Conservation (phyloP, 35 echinoderm and acorn worm genomes). For the Chiridota heheva region DNA sequence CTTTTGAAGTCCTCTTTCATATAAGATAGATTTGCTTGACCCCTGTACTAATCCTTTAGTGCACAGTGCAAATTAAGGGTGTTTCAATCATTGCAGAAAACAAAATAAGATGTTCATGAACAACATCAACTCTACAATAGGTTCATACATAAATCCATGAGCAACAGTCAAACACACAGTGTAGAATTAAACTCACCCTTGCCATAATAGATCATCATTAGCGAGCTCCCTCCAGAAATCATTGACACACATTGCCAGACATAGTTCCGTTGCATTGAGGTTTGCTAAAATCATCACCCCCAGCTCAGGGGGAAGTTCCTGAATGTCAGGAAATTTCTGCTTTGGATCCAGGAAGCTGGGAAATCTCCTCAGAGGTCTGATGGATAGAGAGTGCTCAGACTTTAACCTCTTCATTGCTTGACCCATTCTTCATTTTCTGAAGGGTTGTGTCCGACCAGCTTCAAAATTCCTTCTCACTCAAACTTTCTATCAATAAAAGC, state of each 20-base stretch:
- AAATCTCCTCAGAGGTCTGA: not conserved
- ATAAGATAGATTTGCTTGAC: too few relatives aligned
- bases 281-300: constrained; percentile 87
- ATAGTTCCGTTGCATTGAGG: constrained; percentile 90
- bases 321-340: constrained; percentile 82
- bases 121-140: not conserved
- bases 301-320: constrained; percentile 85
- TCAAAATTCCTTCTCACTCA: too few relatives aligned
- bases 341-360: constrained; percentile 59
- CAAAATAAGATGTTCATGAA: too few relatives aligned
- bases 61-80: too few relatives aligned
- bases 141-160: not conserved
- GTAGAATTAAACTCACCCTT: constrained; percentile 61
- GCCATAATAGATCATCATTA: constrained; percentile 89
- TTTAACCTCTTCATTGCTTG: constrained; percentile 62
- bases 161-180: too few relatives aligned
- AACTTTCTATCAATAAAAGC: too few relatives aligned
- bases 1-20: too few relatives aligned
- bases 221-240: constrained; percentile 91
- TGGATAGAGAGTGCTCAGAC: constrained; percentile 3
- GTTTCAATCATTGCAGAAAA: too few relatives aligned
- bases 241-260: constrained; percentile 95
- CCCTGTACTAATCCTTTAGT: too few relatives aligned
- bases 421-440: constrained; percentile 73
- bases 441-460: too few relatives aligned